Base-by-base conservation (phyloP, 2,888 invertebrate genomes). In the Onthophagus sagittarius region DNA sequence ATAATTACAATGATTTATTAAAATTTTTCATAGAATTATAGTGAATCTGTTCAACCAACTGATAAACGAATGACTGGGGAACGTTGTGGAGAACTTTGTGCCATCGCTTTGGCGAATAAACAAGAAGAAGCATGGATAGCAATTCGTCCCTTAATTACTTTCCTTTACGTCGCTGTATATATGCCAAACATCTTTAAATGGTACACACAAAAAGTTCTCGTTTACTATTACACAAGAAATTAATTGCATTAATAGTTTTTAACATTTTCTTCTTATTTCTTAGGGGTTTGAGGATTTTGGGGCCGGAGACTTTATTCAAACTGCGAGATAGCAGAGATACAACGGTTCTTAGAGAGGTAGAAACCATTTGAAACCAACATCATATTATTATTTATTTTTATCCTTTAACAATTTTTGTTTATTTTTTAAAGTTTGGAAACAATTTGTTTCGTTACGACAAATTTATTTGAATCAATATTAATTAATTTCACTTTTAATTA, bases 121-220 rank as follows among this genome's bases (percentile, higher is more conserved):
- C 79, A 88, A 71, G 80, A 83, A 65, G 90, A 93, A 83, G 88
- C 89, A 0, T 95, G 94, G 94, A 91, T 93, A 77, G 88, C 89
- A 1, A 78, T 87, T 3, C 90, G 91, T 74, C 93, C 93, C 0
- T 82, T 90, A 0, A 86, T 92, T 63, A 81, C 87, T 0, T 77
- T 90, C 62, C 81, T 87, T 2, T 93, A 93, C 81, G 75, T 89
- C 1, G 82, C 85, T 13, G 86, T 88, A 9, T 92, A 90, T 79
- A 88, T 88, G 76, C 91, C 92, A 0, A 84, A 85, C 73, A 13
- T 88, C 2, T 83, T 83, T 15, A 79, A 83, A 75, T 79, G 85
- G 88, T 89, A 84, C 67, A 31, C 67, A 67, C 15, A n/a, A 31
- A 23, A 15, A 23, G 64, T 67, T 23, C 15, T 23, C n/a, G 67